Base-by-base conservation (phyloP, 2,113 vertebrate species). In the Apeltes quadracus region DNA sequence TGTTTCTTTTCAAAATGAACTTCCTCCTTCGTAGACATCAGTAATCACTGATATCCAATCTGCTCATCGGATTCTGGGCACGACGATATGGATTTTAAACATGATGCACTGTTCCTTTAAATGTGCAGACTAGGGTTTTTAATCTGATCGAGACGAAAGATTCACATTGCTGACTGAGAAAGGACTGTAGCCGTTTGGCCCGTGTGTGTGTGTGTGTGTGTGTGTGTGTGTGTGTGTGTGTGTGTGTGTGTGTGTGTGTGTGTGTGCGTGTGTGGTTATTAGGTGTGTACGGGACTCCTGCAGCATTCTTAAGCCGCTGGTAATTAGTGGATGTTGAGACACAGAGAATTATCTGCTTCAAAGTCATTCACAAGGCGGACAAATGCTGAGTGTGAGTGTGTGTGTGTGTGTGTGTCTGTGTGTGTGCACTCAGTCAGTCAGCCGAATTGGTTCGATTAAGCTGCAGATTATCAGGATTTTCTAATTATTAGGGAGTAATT, bases 401-500 rank as follows among this genome's bases (percentile, higher is more conserved):
- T 54, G 72, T 70, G 44, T 69, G 57, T 32, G 46, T 25, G 34
- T 11, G 16, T 50, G 44, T 34, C 56, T 20, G 58, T 3, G 27
- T 3, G 48, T 72, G 5, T 73, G 81, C n/a, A n/a, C n/a, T n/a
- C n/a, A n/a, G n/a, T 81, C 72, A 79, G 61, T 79, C 76, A 62
- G 76, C 78, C 62, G 73, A 72, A 83, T 73, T 69, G 87, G 69
- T 71, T 72, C 73, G 61, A 87, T 88, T 85, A 75, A 64, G 69
- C 79, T 27, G 82, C 77, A 81, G 84, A 87, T 90, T 88, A 90
- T 84, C 78, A 61, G 73, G 75, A 74, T 85, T 87, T 88, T 84
- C 73, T 85, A 85, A 88, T 88, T 87, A 88, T 87, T 84, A 85
- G 68, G 34, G 71, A 69, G 66, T 84, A 84, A 90, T 88, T 87